A percentile compares a stretch with the other conserved stretches of the same genome.
These are phyloP conservation scores for Aurelia aurita complex sp. Pacific DNA, from an alignment of 30 jellyfish, hydroid and myxozoan species.

Conservation along the genomic window DNA sequence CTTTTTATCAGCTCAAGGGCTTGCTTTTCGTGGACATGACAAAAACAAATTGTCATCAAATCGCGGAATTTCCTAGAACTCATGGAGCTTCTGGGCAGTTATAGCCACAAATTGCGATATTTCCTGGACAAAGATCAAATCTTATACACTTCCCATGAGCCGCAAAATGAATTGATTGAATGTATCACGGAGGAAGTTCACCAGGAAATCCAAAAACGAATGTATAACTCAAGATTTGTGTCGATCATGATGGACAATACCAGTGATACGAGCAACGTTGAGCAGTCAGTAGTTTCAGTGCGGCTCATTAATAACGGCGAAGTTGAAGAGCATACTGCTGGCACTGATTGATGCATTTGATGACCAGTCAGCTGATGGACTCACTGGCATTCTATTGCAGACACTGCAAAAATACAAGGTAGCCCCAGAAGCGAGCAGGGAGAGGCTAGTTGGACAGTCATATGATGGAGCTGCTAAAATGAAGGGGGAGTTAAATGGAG, in stretches of 20 bases:
- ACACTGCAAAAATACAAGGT: too few relatives aligned
- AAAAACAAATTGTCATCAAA: constrained; percentile 17
- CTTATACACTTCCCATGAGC: too few relatives aligned
- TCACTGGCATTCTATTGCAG: too few relatives aligned
- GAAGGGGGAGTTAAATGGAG: too few relatives aligned
- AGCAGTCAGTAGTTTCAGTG: constrained; percentile 63
- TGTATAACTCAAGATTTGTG: too few relatives aligned
- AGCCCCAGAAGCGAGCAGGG: background rate
- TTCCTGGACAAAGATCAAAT: constrained; percentile 16
- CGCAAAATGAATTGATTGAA: too few relatives aligned
- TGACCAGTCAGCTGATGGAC: too few relatives aligned
- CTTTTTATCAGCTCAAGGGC: constrained; percentile 49
- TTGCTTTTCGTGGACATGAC: constrained; percentile 54
- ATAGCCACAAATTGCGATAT: constrained; percentile 43
- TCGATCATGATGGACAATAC: too few relatives aligned
- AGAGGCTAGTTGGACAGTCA: constrained; percentile 49
- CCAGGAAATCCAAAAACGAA: too few relatives aligned
- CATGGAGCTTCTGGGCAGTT: constrained; percentile 23
- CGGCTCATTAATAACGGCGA: constrained; percentile 41
- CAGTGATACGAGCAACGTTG: constrained; percentile 54
- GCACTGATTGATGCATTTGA: constrained; percentile 36
- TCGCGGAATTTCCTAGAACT: constrained; percentile 6
- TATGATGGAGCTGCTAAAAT: constrained; percentile 31
- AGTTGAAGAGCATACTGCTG: constrained; percentile 48
- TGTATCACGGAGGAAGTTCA: too few relatives aligned